Evolutionary conservation across 2,888 invertebrate genomes (phyloP), one percentile per base, ranked within the genome.

Genomic region (Ellobium chinense): DNA sequence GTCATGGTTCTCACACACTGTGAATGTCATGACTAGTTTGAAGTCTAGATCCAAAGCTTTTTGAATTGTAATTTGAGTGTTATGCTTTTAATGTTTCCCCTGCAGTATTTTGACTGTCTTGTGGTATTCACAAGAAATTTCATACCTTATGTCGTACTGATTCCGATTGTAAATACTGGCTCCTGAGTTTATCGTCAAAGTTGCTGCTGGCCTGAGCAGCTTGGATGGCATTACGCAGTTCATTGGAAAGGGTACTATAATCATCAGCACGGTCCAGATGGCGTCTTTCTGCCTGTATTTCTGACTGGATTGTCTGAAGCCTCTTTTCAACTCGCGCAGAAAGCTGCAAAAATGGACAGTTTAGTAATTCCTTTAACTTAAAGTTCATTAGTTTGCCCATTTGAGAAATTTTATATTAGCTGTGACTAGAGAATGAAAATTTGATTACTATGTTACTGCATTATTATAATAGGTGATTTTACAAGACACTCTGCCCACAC

Each of bases 301-400:
- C 91, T 78, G 87, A 86, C 83, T 91, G 91, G 58, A 91, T 91
- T 60, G 87, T 80, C 60, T 88, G 86, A 18, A 91, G 78, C 9
- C 91, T 85, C 70, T 86, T 84, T 78, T 91, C 91, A 18, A 91
- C 91, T 74, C 89, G 82, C 29, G 86, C 84, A 24, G 89, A 87
- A 73, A 88, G 85, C 90, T 90, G 73, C 7, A 76, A 69, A 46
- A n/a, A n/a, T n/a, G n/a, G n/a, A n/a, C n/a, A n/a, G n/a, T n/a
- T n/a, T n/a, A n/a, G n/a, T n/a, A n/a, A n/a, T n/a, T n/a, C n/a
- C n/a, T n/a, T n/a, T n/a, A n/a, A n/a, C n/a, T n/a, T n/a, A n/a
- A n/a, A n/a, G n/a, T n/a, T n/a, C n/a, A n/a, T n/a, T n/a, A n/a
- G n/a, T n/a, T n/a, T n/a, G n/a, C n/a, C n/a, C n/a, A n/a, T n/a